Conservation (phyloP, 2,888 invertebrate species). For the Tortrix viridana region DNA sequence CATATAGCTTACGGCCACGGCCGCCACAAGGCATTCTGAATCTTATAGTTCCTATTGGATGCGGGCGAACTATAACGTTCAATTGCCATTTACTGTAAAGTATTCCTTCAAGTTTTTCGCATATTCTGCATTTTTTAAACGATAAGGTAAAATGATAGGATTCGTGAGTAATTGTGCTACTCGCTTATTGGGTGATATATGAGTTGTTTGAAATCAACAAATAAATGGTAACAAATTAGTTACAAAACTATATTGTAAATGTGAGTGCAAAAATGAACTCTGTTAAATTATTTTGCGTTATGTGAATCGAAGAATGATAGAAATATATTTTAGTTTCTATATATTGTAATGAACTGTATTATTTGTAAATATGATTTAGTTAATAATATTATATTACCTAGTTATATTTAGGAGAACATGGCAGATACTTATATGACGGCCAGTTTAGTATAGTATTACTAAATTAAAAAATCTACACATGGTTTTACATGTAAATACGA, state of each 20-base stretch:
- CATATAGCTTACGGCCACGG: conserved; percentile 56
- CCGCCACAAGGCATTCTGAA: conserved; percentile 79
- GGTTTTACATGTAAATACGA: conserved; percentile 83
- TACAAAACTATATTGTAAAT: conserved; percentile 82
- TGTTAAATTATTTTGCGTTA: conserved; percentile 86
- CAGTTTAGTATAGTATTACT: conserved; percentile 89
- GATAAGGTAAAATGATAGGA: conserved; percentile 74
- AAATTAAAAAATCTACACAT: conserved; percentile 82
- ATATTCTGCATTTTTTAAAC: conserved; percentile 83
- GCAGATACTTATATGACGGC: conserved; percentile 88
- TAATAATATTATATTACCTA: conserved; percentile 86
- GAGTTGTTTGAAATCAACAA: conserved; percentile 77
- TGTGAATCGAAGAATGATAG: conserved; percentile 84
- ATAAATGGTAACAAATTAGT: conserved; percentile 75
- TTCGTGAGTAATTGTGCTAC: conserved; percentile 77
- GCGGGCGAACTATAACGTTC: conserved; percentile 84
- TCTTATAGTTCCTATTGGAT: conserved; percentile 84
- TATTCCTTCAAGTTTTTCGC: conserved; percentile 82
- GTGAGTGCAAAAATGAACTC: conserved; percentile 84
- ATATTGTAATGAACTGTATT: conserved; percentile 85
- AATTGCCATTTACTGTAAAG: conserved; percentile 81
- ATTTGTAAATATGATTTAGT: conserved; percentile 86
- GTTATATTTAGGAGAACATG: conserved; percentile 85
- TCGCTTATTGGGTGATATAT: conserved; percentile 84
- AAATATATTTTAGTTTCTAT: conserved; percentile 84